Evolutionary conservation across 2,888 invertebrate species (phyloP).

Genomic region (Malthinus flaveolus): DNA sequence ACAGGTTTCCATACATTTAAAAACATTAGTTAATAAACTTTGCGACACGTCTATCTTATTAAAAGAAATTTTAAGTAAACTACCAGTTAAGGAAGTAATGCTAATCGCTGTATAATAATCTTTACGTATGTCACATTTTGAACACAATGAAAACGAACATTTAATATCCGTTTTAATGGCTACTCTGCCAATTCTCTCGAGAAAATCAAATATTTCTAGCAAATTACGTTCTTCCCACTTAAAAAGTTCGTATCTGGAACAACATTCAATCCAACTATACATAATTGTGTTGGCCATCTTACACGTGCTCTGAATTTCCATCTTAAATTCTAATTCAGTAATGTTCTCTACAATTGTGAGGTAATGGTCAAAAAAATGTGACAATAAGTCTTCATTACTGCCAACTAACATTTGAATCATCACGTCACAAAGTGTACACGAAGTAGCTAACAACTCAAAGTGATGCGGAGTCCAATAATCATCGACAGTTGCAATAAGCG

Average conservation of each 20-base stretch:
- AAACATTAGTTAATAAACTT: neutral
- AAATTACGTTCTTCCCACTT: slow-evolving; percentile 1
- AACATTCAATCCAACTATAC: neutral
- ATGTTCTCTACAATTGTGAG: neutral
- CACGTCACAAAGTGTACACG: neutral
- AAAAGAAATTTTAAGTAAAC: slow-evolving; percentile 9
- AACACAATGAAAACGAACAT: neutral
- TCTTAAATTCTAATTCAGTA: neutral
- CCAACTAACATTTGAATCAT: neutral
- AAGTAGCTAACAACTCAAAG: neutral
- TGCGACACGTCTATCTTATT: neutral
- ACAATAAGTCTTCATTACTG: neutral
- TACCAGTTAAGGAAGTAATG: slow-evolving; percentile 4
- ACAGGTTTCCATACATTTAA: slow-evolving; percentile 24
- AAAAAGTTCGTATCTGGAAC: neutral
- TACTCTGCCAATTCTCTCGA: slow-evolving; percentile 2
- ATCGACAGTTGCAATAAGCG: too few species aligned
- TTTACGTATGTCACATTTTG: slow-evolving; percentile 3
- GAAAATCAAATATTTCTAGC: slow-evolving; percentile 7
- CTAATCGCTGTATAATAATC: neutral
- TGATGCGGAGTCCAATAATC: too few species aligned
- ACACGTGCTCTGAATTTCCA: slow-evolving; percentile 1
- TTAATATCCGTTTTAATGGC: neutral
- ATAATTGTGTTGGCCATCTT: neutral
- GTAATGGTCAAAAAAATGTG: slow-evolving; percentile 2